Evolutionary conservation across 2,113 vertebrate species (phyloP).

Genomic region (Aegotheles bennettii): DNA sequence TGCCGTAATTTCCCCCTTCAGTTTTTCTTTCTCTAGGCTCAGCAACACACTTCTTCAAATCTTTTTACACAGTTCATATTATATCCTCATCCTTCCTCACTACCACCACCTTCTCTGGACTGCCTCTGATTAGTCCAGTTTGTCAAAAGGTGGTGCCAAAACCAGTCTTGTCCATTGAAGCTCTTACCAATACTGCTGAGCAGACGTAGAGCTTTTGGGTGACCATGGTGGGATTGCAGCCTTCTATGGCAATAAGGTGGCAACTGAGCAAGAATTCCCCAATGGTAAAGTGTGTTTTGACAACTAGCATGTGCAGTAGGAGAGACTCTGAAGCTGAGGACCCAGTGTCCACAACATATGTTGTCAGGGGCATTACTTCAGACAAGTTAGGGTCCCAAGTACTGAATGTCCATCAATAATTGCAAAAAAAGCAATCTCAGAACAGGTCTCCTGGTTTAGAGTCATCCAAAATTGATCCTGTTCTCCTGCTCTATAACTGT

Average conservation of each 20-base stretch:
- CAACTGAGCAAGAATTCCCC: neutral
- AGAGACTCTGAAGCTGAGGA: neutral
- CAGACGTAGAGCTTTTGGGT: neutral
- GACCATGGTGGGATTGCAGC: neutral
- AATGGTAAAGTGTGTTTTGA: neutral
- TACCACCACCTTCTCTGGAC: neutral
- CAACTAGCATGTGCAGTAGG: neutral
- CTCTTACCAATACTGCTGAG: neutral
- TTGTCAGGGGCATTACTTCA: neutral
- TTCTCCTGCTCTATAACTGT: neutral
- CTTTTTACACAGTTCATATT: neutral
- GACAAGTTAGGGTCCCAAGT: neutral
- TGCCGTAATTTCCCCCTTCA: neutral
- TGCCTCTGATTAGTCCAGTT: neutral
- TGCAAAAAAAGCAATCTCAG: neutral
- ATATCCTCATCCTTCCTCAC: neutral
- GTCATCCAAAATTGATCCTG: neutral
- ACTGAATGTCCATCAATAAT: neutral
- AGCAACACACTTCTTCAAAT: neutral
- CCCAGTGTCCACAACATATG: no score
- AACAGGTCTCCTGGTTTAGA: neutral
- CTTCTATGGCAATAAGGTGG: neutral
- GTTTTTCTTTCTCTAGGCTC: neutral
- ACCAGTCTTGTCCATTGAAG: neutral
- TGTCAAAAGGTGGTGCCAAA: neutral